phyloP scores from a whole-genome alignment of 2,113 vertebrate genomes.

The Seriola quinqueradiata region DNA sequence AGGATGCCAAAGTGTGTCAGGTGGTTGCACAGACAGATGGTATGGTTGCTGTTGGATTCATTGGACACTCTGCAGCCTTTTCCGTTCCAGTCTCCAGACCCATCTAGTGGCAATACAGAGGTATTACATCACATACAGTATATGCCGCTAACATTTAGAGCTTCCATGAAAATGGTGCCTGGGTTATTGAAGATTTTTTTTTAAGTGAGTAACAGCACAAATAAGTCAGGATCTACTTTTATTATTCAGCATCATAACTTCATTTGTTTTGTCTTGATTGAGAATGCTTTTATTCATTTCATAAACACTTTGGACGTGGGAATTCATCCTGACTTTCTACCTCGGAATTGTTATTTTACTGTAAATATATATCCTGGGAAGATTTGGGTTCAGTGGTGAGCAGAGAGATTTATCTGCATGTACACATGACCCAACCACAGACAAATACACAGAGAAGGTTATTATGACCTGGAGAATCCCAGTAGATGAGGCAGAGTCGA shows the following conservation, averaged over 20 bases:
- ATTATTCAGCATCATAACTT: too few species aligned
- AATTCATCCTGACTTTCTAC: too few species aligned
- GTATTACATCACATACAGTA: not conserved
- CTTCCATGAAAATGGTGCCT: not conserved
- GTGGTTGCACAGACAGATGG: constrained; percentile 92
- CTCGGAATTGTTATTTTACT: too few species aligned
- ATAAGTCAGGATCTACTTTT: too few species aligned
- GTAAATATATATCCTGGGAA: too few species aligned
- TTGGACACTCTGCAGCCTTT: constrained; percentile 83
- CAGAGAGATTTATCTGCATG: not conserved
- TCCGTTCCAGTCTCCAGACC: constrained; percentile 90
- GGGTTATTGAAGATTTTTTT: too few species aligned
- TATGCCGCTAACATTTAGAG: not conserved
- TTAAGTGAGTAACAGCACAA: too few species aligned
- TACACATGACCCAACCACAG: not conserved
- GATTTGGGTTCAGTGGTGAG: too few species aligned
- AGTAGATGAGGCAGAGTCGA: too few species aligned
- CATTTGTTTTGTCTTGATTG: too few species aligned
- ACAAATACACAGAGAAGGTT: not conserved
- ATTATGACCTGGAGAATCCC: not conserved
- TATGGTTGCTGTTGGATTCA: constrained; percentile 85
- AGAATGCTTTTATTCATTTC: too few species aligned
- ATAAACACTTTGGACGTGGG: too few species aligned
- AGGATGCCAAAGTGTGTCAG: constrained; percentile 96
- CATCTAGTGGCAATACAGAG: constrained; percentile 78